Conservation (phyloP, 2,888 invertebrate genomes). For the Melipona bicolor region DNA sequence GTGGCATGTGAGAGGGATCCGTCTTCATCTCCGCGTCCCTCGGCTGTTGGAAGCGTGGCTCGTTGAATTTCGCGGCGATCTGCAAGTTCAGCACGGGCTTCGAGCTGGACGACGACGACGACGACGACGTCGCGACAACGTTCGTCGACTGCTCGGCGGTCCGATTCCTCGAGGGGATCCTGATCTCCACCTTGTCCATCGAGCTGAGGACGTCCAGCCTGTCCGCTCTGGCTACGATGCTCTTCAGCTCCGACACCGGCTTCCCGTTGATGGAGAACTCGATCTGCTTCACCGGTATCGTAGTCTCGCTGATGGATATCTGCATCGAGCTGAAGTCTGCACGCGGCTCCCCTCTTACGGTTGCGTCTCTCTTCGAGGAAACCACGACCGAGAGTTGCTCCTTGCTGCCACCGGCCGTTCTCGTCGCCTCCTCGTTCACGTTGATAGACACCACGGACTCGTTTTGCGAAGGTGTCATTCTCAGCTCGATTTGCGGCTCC, state of each 20-base stretch:
- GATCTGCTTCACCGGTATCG: conserved; percentile 67
- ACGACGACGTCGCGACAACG: neutral
- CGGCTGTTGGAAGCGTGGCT: neutral
- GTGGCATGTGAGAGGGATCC: neutral
- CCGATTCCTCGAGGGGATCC: conserved; percentile 49
- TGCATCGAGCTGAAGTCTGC: conserved; percentile 58
- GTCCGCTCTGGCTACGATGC: conserved; percentile 57
- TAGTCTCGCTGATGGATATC: conserved; percentile 66
- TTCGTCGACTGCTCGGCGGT: neutral
- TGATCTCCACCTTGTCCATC: conserved; percentile 72
- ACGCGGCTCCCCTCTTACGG: neutral
- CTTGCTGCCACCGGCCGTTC: neutral
- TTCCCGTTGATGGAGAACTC: conserved; percentile 73
- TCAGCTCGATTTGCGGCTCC: conserved; percentile 59
- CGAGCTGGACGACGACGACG: neutral
- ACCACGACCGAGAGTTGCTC: conserved; percentile 69
- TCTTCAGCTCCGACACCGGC: conserved; percentile 64
- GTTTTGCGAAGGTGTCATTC: conserved; percentile 62
- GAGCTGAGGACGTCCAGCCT: conserved; percentile 68
- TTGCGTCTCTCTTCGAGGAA: conserved; percentile 28
- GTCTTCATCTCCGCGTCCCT: conserved; percentile 17
- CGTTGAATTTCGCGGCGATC: conserved; percentile 65
- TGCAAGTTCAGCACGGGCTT: conserved; percentile 57
- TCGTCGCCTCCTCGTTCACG: conserved; percentile 40
- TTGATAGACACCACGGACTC: conserved; percentile 67